Evolutionary conservation across 2,113 vertebrate species (phyloP), one percentile per base, ranked within the genome.

Genomic region (Haemorhous mexicanus): DNA sequence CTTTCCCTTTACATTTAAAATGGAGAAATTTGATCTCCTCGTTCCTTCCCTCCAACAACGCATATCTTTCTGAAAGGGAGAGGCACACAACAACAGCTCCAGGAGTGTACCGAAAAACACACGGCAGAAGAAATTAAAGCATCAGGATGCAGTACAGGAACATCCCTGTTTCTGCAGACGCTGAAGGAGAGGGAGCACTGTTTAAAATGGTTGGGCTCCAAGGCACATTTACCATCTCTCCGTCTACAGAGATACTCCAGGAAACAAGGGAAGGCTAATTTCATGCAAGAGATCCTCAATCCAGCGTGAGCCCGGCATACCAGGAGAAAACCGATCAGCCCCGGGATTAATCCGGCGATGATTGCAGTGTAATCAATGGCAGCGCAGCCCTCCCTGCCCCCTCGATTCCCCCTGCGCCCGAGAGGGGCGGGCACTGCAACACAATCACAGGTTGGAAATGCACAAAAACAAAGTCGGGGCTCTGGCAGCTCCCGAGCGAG

Each of bases 331-430:
- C 53, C 49, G 53, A 67, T 47, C 67, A 56, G 58, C 82, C 20
- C 56, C 53, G 61, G 64, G 77, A 84, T 82, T 69, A 87, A 94
- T 37, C 30, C 3, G 81, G 89, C 50, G 87, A 72, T 90, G 74
- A 82, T 72, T 22, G 95, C 94, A 79, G 90, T 5, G 78, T 85
- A 14, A 91, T 95, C 94, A 81, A 96, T 77, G 7, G 95, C 94
- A 84, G 47, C 78, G 76, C 78, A 78, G 35, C 63, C 73, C 41
- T 77, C 77, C 55, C 94, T 58, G 56, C 77, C 61, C 85, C 66
- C 58, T 80, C 44, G 19, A 43, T 41, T 82, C 50, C 78, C 80
- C 95, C 83, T 47, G 59, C 70, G 46, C 87, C 95, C 90, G 47
- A 62, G 82, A 84, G 90, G 93, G 94, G 94, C 93, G 92, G 91